Evolutionary conservation across 2,797 vertebrate genomes (phyloP), one percentile per base, ranked within the genome.

Genomic region (Sebastes matsubarae): DNA sequence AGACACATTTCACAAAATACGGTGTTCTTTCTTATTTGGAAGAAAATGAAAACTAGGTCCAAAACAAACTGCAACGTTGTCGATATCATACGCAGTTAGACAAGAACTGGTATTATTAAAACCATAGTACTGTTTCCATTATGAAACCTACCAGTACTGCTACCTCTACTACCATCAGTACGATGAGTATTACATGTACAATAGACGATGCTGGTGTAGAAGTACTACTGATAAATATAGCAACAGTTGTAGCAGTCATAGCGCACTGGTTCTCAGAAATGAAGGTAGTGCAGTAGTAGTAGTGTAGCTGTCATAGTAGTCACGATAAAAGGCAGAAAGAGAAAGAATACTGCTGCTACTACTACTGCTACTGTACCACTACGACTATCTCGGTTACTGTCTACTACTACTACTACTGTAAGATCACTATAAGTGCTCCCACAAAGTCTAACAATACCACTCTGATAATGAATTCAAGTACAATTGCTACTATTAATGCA

Each of bases 171-270:
- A 34, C 18, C 8, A 63, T 22, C 13, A 52, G 13, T 25, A 10
- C 8, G 11, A 34, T 34, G 2, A 20, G 34, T n/a, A 12, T n/a
- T 29, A 27, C 0, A 42, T 36, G 61, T 14, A 63, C 12, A 36
- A 9, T 29, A n/a, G 1, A 24, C 8, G 4, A 55, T 25, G 6
- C 0, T 25, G 13, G 12, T 25, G 68, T 7, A 20, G 0, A 1
- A 55, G 0, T 24, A 32, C 29, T 68, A 8, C 18, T 55, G n/a
- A 68, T 8, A 22, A 22, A 50, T 29, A 20, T 29, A 29, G 25
- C 5, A 65, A 50, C 0, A 52, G 18, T 14, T n/a, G 16, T 50
- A 50, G 25, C 46, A 58, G 13, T 25, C 54, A 70, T 3, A 38
- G 32, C 7, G 10, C 50, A 68, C 16, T 12, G 4, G 30, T 27